phyloP scores from a whole-genome alignment of 2,888 invertebrate species.

The Macropis europaea region DNA sequence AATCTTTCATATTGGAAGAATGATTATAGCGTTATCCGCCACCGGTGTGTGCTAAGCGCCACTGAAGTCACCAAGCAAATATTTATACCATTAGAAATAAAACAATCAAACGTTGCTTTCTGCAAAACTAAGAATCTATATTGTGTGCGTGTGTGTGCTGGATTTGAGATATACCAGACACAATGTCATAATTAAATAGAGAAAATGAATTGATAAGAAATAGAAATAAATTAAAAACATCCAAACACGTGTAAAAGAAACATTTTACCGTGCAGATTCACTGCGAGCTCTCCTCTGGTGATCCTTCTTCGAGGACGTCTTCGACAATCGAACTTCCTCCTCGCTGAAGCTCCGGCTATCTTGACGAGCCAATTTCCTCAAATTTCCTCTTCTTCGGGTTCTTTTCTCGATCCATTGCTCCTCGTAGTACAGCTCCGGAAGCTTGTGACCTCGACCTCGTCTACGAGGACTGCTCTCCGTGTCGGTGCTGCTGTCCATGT shows the following conservation, averaged over 20 bases:
- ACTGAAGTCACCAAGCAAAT: no score
- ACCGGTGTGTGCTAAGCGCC: no score
- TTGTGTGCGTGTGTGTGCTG: no score
- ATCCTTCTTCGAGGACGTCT: slow-evolving; percentile 76
- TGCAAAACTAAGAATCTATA: no score
- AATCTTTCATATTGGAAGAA: no score
- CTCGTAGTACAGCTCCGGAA: slow-evolving; percentile 73
- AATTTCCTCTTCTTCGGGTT: slow-evolving; percentile 67
- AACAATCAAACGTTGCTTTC: no score
- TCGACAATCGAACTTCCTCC: slow-evolving; percentile 79
- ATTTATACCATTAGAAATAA: no score
- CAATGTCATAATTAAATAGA: background rate
- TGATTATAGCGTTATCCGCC: no score
- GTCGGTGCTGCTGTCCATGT: slow-evolving; percentile 70
- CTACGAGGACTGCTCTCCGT: slow-evolving; percentile 61
- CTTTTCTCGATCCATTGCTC: slow-evolving; percentile 74
- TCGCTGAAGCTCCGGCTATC: slow-evolving; percentile 78
- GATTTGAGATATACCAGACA: no score
- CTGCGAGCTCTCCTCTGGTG: slow-evolving; percentile 70
- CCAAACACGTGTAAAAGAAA: background rate
- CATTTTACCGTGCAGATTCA: slow-evolving; percentile 70
- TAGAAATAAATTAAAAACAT: background rate
- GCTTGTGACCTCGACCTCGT: slow-evolving; percentile 54
- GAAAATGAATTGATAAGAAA: background rate
- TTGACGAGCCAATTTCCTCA: slow-evolving; percentile 68